phyloP scores from a whole-genome alignment of 2,797 vertebrate species.

The Emys orbicularis region DNA sequence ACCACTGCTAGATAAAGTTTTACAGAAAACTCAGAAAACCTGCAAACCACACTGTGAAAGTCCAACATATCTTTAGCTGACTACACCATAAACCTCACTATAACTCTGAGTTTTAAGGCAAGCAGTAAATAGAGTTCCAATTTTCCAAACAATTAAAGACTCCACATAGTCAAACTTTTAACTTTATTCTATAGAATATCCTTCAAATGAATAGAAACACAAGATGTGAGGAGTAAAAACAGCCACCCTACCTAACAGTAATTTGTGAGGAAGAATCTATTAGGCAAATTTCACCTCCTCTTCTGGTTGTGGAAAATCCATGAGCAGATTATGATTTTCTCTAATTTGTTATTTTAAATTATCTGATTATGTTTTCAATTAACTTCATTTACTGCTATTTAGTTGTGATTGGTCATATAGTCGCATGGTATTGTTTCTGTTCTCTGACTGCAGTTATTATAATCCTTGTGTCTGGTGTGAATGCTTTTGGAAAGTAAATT shows the following conservation, averaged over 20 bases:
- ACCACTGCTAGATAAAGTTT: background rate
- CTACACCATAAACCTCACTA: background rate
- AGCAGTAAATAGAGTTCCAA: background rate
- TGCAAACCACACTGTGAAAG: background rate
- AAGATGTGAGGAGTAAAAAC: background rate
- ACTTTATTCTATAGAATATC: background rate
- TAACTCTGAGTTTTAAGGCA: background rate
- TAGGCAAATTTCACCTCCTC: background rate
- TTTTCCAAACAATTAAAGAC: background rate
- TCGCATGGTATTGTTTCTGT: no score
- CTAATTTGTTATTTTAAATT: background rate
- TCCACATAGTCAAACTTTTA: background rate
- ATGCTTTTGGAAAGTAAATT: no score
- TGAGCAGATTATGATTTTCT: background rate
- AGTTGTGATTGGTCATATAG: background rate
- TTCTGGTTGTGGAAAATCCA: background rate
- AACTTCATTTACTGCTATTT: background rate
- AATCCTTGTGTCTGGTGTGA: no score
- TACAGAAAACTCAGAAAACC: background rate
- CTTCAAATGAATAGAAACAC: background rate
- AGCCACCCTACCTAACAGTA: background rate
- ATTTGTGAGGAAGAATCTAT: background rate
- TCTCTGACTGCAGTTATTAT: no score
- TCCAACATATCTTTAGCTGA: background rate
- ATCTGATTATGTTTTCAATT: background rate